Conservation (phyloP, 2,888 invertebrate genomes). For the Elmis aenea region DNA sequence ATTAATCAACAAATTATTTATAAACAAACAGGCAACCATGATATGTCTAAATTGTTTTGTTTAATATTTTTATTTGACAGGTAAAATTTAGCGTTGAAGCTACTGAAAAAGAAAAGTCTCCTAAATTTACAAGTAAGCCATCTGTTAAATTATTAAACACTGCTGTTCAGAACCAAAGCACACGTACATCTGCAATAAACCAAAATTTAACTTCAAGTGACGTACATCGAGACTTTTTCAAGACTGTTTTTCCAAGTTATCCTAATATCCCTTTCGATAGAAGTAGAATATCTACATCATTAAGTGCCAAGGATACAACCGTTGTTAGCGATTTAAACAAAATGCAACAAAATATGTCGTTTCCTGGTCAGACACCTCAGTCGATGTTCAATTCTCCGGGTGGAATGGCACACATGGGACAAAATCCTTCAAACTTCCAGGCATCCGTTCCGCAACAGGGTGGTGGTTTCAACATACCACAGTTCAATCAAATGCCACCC, state of each 20-base stretch:
- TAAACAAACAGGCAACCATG: too few relatives aligned
- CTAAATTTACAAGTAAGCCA: constrained; percentile 18
- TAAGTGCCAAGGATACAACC: constrained; percentile 15
- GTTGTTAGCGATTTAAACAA: constrained; percentile 16
- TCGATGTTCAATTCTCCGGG: constrained; percentile 8
- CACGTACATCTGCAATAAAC: constrained; percentile 17
- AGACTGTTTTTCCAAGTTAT: constrained; percentile 13
- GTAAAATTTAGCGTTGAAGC: constrained; percentile 42
- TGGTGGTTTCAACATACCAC: too few relatives aligned
- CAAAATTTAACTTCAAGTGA: constrained; percentile 15
- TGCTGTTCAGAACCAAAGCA: constrained; percentile 23
- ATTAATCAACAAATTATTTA: too few relatives aligned
- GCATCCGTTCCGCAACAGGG: too few relatives aligned
- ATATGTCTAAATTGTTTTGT: too few relatives aligned
- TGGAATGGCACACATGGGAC: too few relatives aligned
- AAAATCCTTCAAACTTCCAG: too few relatives aligned
- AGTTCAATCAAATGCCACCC: constrained; percentile 6
- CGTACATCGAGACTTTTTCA: constrained; percentile 13
- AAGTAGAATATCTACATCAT: constrained; percentile 13
- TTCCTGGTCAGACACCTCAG: constrained; percentile 17
- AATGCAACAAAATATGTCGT: constrained; percentile 18
- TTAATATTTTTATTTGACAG: too few relatives aligned
- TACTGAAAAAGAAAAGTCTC: constrained; percentile 31
- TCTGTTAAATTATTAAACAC: constrained; percentile 15
- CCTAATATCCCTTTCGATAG: constrained; percentile 15